Percentiles rank a stretch among this genome's conserved stretches.
Evolutionary conservation across 1,140 invertebrate genomes (phyloP).

Genomic region (Brachionus calyciflorus): DNA sequence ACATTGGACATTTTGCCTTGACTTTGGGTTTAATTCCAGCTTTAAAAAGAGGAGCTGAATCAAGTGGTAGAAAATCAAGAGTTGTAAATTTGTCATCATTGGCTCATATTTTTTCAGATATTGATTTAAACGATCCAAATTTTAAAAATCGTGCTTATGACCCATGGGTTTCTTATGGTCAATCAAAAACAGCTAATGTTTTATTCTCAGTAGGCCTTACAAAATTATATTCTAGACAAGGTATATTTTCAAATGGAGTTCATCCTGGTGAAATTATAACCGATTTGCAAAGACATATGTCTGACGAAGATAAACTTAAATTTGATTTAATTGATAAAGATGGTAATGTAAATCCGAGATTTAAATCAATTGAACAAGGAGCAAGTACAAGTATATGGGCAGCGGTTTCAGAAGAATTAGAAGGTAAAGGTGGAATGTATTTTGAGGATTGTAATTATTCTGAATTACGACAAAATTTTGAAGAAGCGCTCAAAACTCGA

Average conservation of each 20-base stretch:
- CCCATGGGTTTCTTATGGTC: too few species aligned
- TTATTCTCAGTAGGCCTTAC: background rate
- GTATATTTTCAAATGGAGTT: background rate
- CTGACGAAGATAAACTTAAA: too few species aligned
- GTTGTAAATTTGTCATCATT: too few species aligned
- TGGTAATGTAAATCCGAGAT: background rate
- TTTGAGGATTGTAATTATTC: background rate
- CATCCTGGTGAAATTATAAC: slow-evolving; percentile 1
- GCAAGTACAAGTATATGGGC: slow-evolving; percentile 77
- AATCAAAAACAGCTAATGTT: slow-evolving; percentile 19
- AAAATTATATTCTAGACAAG: background rate
- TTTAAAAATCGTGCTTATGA: too few species aligned
- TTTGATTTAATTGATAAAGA: background rate
- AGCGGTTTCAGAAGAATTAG: slow-evolving; percentile 69
- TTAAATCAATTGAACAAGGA: slow-evolving; percentile 62
- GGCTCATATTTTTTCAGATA: too few species aligned
- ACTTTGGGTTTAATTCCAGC: too few species aligned
- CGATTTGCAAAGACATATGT: background rate
- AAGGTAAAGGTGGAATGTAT: slow-evolving; percentile 48
- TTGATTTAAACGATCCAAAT: too few species aligned
- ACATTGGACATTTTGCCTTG: too few species aligned
- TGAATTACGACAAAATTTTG: background rate
- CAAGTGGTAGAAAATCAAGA: too few species aligned
- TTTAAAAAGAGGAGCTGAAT: too few species aligned
- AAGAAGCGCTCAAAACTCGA: background rate